phyloP scores from a whole-genome alignment of 2,113 vertebrate genomes.

The Rallus limicola region DNA sequence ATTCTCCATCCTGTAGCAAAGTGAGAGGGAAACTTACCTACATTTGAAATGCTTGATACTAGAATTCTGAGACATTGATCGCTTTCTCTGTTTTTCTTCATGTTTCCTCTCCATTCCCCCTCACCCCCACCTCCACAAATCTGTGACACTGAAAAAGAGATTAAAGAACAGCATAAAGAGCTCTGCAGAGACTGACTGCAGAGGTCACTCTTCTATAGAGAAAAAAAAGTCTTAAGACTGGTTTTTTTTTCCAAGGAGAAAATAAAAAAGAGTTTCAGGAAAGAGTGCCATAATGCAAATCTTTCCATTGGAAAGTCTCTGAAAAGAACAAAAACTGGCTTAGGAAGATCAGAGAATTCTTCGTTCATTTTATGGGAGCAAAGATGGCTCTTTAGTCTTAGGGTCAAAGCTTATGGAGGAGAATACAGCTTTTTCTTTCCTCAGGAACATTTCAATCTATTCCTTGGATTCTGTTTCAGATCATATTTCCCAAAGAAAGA shows the following conservation, averaged over 20 bases:
- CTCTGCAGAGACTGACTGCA: not conserved
- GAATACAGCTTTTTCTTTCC: not conserved
- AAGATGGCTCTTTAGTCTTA: not conserved
- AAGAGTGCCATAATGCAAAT: slow-evolving; percentile 15
- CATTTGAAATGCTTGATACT: not conserved
- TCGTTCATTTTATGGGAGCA: not conserved
- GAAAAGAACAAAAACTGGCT: slow-evolving; percentile 39
- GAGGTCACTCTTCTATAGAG: slow-evolving; percentile 27
- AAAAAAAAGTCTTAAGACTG: not conserved
- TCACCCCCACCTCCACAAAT: not conserved
- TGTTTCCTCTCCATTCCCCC: not conserved
- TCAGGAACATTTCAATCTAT: not conserved
- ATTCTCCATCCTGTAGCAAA: not conserved
- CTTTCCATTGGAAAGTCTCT: slow-evolving; percentile 10
- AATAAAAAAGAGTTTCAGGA: slow-evolving; percentile 1
- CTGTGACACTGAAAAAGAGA: not conserved
- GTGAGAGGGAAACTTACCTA: not conserved
- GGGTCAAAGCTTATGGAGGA: not conserved
- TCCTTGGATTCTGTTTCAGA: not conserved
- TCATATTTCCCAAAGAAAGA: not conserved
- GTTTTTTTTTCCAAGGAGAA: not conserved
- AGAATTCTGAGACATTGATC: not conserved
- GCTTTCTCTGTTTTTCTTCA: not conserved
- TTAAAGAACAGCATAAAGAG: not conserved
- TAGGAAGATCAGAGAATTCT: slow-evolving; percentile 28